Conservation (phyloP, 2,888 invertebrate genomes). For the Chorisops tibialis region DNA sequence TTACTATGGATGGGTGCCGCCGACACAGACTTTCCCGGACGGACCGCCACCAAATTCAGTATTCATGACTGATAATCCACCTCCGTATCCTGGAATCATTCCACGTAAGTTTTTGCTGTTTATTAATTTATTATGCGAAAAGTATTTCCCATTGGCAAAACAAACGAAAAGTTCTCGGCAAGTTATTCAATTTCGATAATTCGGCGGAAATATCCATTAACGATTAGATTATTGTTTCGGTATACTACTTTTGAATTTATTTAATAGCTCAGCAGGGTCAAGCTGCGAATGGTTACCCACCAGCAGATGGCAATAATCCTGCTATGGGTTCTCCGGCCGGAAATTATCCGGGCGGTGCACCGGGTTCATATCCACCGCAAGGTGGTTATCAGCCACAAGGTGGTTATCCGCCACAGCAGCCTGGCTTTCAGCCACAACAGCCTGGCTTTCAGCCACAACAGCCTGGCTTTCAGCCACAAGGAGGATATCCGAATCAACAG, state of each 20-base stretch:
- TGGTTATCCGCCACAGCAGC: constrained; percentile 10
- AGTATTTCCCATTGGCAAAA: no score
- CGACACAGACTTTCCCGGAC: constrained; percentile 61
- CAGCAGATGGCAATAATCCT: constrained; percentile 24
- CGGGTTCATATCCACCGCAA: constrained; percentile 37
- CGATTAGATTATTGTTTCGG: no score
- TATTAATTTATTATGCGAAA: neutral
- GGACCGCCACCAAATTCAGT: constrained; percentile 77
- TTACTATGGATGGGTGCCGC: constrained; percentile 89
- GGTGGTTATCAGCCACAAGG: constrained; percentile 43
- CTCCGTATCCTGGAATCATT: constrained; percentile 89
- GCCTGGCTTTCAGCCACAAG: constrained; percentile 41
- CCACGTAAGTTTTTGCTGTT: constrained; percentile 46
- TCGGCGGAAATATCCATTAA: no score
- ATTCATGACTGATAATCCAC: constrained; percentile 86
- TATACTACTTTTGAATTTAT: no score
- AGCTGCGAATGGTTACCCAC: neutral
- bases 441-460: constrained; percentile 4
- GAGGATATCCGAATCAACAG: constrained; percentile 38
- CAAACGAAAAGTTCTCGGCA: constrained; percentile 9
- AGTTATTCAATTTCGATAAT: neutral
- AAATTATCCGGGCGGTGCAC: constrained; percentile 33
- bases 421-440: constrained; percentile 19
- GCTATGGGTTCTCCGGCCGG: constrained; percentile 38
- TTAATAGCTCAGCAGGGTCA: no score